Evolutionary conservation across 2,888 invertebrate species (phyloP), one percentile per base, ranked within the genome.

Genomic region (Xestia c-nigrum): DNA sequence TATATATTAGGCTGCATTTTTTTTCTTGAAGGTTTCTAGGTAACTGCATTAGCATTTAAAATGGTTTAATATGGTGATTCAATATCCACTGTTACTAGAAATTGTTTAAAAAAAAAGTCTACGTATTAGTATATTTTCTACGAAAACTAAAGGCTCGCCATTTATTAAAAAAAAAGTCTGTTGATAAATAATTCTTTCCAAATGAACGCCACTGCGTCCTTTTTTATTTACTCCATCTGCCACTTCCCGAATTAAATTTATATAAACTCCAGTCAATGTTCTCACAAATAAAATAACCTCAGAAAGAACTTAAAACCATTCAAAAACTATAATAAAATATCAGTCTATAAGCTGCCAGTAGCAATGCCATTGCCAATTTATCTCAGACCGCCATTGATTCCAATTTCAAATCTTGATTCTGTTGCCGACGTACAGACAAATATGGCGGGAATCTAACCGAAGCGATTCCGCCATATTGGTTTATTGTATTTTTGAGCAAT

Each of bases 401-500:
- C 83, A 76, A 86, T 79, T 83, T 81, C 83, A 83, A 84, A 87
- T 88, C 88, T 85, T 52, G 83, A 74, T 78, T 85, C 87, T 87
- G 87, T 73, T 55, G 55, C 65, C 76, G 87, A 88, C 85, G 43
- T 69, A 50, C 59, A 72, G 64, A 87, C 79, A 80, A 85, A 87
- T 88, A 84, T 80, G 76, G 80, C 14, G 65, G 83, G 76, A 79
- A 78, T 76, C 76, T 75, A 4, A 31, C 46, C 46, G 65, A 50
- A 69, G 38, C 64, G 14, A 38, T 46, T 65, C 72, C 55, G 70
- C 78, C 72, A 78, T 84, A 9, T 82, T 77, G 68, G 38, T 50
- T 71, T 69, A 67, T 43, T 43, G 40, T 50, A 14, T 31, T 70
- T 70, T 43, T 16, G n/a, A 43, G 12, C n/a, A 64, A n/a, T 16